A percentile compares a stretch with the other conserved stretches of the same genome.
Conservation (phyloP, 2,113 vertebrate species). For the Poeciliopsis prolifica region DNA sequence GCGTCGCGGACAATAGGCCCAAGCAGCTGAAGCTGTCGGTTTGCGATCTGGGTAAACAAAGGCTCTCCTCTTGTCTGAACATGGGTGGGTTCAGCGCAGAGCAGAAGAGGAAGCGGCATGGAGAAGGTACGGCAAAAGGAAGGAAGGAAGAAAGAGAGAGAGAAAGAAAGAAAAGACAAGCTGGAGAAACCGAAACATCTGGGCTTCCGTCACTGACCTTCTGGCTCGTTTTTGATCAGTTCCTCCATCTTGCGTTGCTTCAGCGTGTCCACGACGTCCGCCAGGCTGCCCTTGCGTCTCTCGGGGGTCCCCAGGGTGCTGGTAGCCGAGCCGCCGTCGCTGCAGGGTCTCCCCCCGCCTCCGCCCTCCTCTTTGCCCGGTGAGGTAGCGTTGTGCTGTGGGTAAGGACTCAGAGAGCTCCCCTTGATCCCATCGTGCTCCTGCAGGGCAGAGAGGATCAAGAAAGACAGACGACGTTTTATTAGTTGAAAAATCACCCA, state of each 20-base stretch:
- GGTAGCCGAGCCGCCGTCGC: conserved; percentile 85
- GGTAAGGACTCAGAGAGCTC: conserved; percentile 90
- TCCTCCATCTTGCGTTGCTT: conserved; percentile 99
- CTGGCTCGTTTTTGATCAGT: conserved; percentile 97
- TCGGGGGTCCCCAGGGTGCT: conserved; percentile 92
- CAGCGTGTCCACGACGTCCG: conserved; percentile 96
- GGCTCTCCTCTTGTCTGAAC: conserved; percentile 55
- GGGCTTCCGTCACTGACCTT: conserved; percentile 86
- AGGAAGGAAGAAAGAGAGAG: conserved; percentile 20
- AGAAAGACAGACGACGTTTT: not conserved
- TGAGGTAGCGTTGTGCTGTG: conserved; percentile 98
- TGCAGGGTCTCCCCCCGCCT: conserved; percentile 87
- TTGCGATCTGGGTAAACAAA: conserved; percentile 66
- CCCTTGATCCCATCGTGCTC: conserved; percentile 95
- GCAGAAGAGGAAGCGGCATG: conserved; percentile 25
- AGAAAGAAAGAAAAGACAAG: conserved; percentile 30
- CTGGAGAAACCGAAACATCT: conserved; percentile 49
- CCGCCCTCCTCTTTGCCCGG: conserved; percentile 88
- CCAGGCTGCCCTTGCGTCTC: conserved; percentile 96
- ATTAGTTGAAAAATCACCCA: not conserved
- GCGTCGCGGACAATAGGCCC: conserved; percentile 66
- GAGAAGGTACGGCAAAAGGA: conserved; percentile 23
- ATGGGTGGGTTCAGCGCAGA: conserved; percentile 56
- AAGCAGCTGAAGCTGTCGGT: conserved; percentile 74
- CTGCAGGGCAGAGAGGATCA: conserved; percentile 68